Percentiles rank a stretch among this genome's conserved stretches.
Conservation (phyloP, 92 coral and sea anemone genomes). For the Pocillopora grandis region DNA sequence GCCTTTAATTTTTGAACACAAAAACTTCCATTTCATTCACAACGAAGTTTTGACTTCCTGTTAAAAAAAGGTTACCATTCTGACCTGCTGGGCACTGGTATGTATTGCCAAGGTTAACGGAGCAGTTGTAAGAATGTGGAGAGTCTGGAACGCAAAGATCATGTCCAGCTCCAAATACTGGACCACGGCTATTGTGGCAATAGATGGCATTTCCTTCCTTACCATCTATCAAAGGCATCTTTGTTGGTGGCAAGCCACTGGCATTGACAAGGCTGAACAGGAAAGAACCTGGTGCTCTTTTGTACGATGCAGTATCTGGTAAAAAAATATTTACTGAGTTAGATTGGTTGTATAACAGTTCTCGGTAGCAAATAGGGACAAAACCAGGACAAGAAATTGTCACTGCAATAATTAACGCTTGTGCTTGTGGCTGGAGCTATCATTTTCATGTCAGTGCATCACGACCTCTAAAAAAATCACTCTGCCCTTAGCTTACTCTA, state of each 20-base stretch:
- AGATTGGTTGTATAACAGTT: background rate
- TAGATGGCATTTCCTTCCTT: conserved; percentile 39
- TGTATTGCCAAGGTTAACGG: conserved; percentile 3
- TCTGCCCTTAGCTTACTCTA: too few species aligned
- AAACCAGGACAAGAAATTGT: too few species aligned
- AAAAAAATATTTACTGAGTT: background rate
- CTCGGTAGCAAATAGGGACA: too few species aligned
- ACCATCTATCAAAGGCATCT: conserved; percentile 29
- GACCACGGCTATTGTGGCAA: conserved; percentile 49
- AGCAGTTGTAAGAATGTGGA: conserved; percentile 34
- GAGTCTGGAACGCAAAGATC: conserved; percentile 39
- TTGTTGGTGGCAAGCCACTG: conserved; percentile 28
- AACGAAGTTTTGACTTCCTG: conserved; percentile 32
- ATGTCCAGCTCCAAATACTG: conserved; percentile 58
- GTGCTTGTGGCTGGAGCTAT: too few species aligned
- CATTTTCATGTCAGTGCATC: too few species aligned
- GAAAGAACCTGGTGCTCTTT: conserved; percentile 31
- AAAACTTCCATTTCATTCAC: background rate
- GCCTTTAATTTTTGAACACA: background rate
- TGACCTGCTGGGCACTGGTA: conserved; percentile 60
- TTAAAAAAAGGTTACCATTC: conserved; percentile 30
- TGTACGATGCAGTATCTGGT: conserved; percentile 25
- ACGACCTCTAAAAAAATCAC: too few species aligned
- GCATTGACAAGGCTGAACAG: conserved; percentile 57
- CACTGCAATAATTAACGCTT: too few species aligned